Base-by-base conservation (phyloP, 2,888 invertebrate genomes). In the Leptinotarsa juncta region DNA sequence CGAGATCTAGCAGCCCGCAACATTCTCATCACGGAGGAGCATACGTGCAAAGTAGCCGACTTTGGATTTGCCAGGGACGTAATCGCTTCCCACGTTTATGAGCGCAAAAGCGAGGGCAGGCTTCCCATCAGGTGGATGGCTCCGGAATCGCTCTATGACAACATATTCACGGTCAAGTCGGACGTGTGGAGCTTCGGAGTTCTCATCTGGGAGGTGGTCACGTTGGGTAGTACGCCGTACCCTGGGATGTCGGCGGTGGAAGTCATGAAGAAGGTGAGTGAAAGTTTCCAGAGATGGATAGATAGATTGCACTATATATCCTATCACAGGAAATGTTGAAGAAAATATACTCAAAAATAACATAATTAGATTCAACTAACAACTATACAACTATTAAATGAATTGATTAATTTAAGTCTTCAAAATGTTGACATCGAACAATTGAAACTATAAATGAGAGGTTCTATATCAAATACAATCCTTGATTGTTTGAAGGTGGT, bases 181-280 rank as follows among this genome's bases (percentile, higher is more conserved):
- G 98, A 98, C 86, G 95, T 97, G 65, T 98, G 97, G 97, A 97
- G 97, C 82, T 98, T 97, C 83, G 97, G 97, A 0, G 94, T 98
- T 16, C 90, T 98, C 14, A 92, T 97, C 84, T 98, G 98, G 98
- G 98, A 98, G 89, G 96, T 98, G 68, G 96, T 97, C 14, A 97
- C 98, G 0, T 90, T 98, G 18, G 97, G 97, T 20, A 96, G 97
- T 42, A 97, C 97, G 69, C 98, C 98, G 0, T 98, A 98, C 88
- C 97, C 97, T 0, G 97, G 97, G 0, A 90, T 97, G 83, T 95
- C 96, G 0, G 97, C 97, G 0, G 94, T 94, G 14, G 97, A 97
- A 87, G 96, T 96, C 73, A 96, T 96, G 95, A 92, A 92, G 85
- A 94, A 94, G 90, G 96, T 97, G 82, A 86, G 62, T 62, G 10